Conservation (phyloP, 1,140 invertebrate genomes). For the Diorhabda elongata region DNA sequence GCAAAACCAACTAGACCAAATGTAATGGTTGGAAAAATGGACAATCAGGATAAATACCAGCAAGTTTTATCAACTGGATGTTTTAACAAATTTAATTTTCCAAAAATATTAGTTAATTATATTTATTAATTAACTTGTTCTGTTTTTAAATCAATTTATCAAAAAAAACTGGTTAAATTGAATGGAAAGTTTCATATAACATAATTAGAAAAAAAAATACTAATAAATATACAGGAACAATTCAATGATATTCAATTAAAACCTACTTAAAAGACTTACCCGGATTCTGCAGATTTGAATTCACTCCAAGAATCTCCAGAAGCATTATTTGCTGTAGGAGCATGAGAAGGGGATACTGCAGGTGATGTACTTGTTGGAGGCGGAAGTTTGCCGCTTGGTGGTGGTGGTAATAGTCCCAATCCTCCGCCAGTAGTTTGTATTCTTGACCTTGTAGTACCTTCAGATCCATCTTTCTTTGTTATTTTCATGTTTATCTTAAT, state of each 20-base stretch:
- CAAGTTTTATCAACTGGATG: too few relatives aligned
- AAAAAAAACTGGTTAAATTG: too few relatives aligned
- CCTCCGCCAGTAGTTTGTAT: slow-evolving; percentile 41
- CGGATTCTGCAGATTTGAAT: slow-evolving; percentile 63
- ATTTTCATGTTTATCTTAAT: slow-evolving; percentile 99
- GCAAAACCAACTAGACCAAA: too few relatives aligned
- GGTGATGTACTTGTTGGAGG: slow-evolving; percentile 65
- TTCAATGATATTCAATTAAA: neutral
- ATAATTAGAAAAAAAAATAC: neutral
- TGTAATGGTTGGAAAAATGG: too few relatives aligned
- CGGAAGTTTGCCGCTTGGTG: slow-evolving; percentile 69
- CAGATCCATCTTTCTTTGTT: slow-evolving; percentile 87
- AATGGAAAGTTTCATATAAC: too few relatives aligned
- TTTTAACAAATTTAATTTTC: too few relatives aligned
- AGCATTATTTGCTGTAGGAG: slow-evolving; percentile 52
- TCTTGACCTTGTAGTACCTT: slow-evolving; percentile 49
- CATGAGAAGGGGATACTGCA: slow-evolving; percentile 51
- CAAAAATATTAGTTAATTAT: too few relatives aligned
- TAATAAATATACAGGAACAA: neutral
- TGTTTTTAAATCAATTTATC: too few relatives aligned
- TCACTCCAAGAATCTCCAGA: slow-evolving; percentile 64
- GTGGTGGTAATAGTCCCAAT: slow-evolving; percentile 73
- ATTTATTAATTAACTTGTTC: too few relatives aligned
- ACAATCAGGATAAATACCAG: too few relatives aligned
- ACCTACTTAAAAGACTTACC: slow-evolving; percentile 42